phyloP scores from a whole-genome alignment of 2,797 vertebrate species.

The Carcharodon carcharias region DNA sequence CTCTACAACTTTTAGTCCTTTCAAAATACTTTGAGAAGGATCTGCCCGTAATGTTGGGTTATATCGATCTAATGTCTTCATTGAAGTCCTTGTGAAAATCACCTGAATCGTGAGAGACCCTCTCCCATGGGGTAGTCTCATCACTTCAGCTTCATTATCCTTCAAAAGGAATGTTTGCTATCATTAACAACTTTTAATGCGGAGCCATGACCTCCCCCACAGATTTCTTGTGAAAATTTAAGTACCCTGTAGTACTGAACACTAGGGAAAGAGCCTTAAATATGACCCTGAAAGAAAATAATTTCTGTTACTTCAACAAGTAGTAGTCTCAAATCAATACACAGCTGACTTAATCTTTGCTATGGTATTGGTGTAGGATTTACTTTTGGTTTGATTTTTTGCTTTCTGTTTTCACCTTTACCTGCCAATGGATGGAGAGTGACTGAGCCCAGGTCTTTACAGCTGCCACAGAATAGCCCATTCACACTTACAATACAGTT shows the following conservation, averaged over 20 bases:
- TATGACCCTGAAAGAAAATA: not conserved
- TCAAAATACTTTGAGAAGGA: not conserved
- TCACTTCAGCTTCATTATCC: not conserved
- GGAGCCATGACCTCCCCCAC: not conserved
- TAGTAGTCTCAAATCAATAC: not conserved
- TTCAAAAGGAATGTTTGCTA: not conserved
- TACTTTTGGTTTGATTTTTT: not conserved
- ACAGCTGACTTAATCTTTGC: too few relatives aligned
- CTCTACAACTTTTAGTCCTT: not conserved
- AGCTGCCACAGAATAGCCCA: not conserved
- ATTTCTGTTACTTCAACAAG: not conserved
- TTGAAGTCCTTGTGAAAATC: not conserved
- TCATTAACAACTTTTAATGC: not conserved
- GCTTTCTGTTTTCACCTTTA: not conserved
- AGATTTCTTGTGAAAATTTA: not conserved
- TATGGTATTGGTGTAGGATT: not conserved
- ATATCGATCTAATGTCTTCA: not conserved
- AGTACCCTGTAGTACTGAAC: not conserved
- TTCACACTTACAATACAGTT: too few relatives aligned
- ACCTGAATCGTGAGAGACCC: not conserved
- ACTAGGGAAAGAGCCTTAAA: not conserved
- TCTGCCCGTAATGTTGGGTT: not conserved
- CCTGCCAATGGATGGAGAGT: not conserved
- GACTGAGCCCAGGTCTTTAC: not conserved
- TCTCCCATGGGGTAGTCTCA: not conserved